phyloP scores from a whole-genome alignment of 2,113 vertebrate species.

The Acanthochromis polyacanthus region DNA sequence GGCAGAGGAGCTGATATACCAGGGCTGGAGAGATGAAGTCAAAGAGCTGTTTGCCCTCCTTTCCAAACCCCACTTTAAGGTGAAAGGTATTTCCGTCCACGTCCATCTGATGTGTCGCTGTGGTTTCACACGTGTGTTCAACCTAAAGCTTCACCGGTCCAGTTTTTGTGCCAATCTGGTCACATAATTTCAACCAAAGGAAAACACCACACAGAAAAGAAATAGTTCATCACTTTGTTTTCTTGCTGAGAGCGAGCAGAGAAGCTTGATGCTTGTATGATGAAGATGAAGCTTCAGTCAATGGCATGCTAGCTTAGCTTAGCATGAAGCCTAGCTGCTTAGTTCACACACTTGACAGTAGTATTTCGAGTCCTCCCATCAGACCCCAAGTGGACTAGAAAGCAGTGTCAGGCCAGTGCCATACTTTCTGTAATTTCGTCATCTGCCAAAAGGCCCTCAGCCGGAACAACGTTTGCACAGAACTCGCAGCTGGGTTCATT shows the following conservation, averaged over 20 bases:
- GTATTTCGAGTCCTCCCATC: no score
- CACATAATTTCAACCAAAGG: neutral
- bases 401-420: no score
- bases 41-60: conserved; percentile 74
- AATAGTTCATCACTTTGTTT: neutral
- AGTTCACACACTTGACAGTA: no score
- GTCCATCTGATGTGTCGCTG: neutral
- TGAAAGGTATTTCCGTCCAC: conserved; percentile 46
- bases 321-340: neutral
- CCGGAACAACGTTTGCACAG: no score
- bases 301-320: neutral
- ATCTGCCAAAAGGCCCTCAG: no score
- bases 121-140: conserved; percentile 2
- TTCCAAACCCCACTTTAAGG: conserved; percentile 79
- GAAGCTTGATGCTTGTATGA: neutral
- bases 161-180: neutral
- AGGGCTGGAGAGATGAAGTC: conserved; percentile 62
- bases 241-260: neutral
- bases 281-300: neutral
- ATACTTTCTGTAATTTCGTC: neutral
- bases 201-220: neutral
- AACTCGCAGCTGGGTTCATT: no score
- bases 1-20: conserved; percentile 56
- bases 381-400: no score
- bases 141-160: neutral